A percentile compares a stretch with the other conserved stretches of the same genome.
These are phyloP conservation scores for Kuschelorhynchus macadamiae DNA, from an alignment of 2,888 invertebrate species.

Conservation along the genomic window DNA sequence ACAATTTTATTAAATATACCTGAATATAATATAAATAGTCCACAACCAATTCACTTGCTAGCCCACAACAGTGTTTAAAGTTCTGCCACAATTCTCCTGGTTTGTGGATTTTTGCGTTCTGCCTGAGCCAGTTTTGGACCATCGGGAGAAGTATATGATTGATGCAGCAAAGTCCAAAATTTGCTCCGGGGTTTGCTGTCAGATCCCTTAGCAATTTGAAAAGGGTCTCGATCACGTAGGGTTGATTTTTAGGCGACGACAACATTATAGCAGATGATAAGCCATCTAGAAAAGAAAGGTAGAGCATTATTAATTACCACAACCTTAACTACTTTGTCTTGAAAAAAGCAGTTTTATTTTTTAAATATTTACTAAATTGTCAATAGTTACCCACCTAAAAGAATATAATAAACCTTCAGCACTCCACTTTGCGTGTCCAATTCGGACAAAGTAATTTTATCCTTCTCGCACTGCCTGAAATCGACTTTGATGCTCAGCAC, in stretches of 20 bases:
- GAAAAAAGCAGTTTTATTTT: too few relatives aligned
- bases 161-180: constrained; percentile 92
- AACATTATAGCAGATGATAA: constrained; percentile 85
- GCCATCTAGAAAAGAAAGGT: constrained; percentile 74
- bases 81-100: constrained; percentile 88
- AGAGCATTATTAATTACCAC: too few relatives aligned
- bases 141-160: constrained; percentile 93
- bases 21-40: constrained; percentile 82
- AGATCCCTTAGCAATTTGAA: constrained; percentile 87
- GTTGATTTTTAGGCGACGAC: constrained; percentile 83
- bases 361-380: too few relatives aligned
- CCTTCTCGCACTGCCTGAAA: constrained; percentile 66
- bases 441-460: constrained; percentile 73
- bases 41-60: constrained; percentile 92
- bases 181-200: constrained; percentile 85
- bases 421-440: constrained; percentile 87
- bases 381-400: constrained; percentile 74
- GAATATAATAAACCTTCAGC: constrained; percentile 90
- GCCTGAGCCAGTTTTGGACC: constrained; percentile 93
- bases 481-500: constrained; percentile 70
- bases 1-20: too few relatives aligned
- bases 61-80: constrained; percentile 95
- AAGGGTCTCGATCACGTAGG: constrained; percentile 88
- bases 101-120: constrained; percentile 74
- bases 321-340: too few relatives aligned